Base-by-base conservation (phyloP, 2,113 vertebrate genomes). In the Platycercus adscitus region DNA sequence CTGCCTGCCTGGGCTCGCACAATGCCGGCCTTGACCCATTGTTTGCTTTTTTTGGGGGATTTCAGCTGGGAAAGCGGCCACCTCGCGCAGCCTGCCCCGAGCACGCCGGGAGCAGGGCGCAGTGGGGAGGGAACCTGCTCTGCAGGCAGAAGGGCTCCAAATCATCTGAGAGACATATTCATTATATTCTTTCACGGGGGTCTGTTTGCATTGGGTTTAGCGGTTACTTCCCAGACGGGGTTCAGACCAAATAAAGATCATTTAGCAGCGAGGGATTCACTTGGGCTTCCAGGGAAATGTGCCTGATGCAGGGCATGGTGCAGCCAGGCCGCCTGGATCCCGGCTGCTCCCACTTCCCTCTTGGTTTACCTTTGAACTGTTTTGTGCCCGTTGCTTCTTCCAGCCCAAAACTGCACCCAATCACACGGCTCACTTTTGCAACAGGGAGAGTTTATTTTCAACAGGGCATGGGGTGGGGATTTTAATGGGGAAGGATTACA, bases 201-300 rank as follows among this genome's bases (percentile, higher is more conserved):
- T 85, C 95, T 96, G 95, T 96, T 94, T 96, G 95, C 93, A 88
- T 44, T 94, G 96, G 95, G 85, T 95, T 96, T 95, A 96, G 92
- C 69, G 9, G 93, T 96, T 94, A 72, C 93, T 95, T 95, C 93
- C 95, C 95, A 96, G 93, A 91, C 90, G 44, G 92, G 92, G 91
- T 93, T 91, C 91, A 91, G 95, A 85, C 90, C 95, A 95, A 94
- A 96, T 94, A 94, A 91, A 93, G 93, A 93, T 95, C 85, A 23
- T 94, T 95, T 56, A 91, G 93, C 52, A 2, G 94, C 14, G 6
- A 89, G 94, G 95, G 92, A 86, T 91, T 92, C 66, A 41, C 89
- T 63, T 3, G 12, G 92, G 73, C 93, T 95, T 91, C 86, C 65
- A 93, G 82, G 63, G 94, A 94, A 93, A 96, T 77, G 10, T 63